A percentile compares a stretch with the other conserved stretches of the same genome.
Evolutionary conservation across 2,888 invertebrate genomes (phyloP).

Genomic region (Cryptocheilus praepositus): DNA sequence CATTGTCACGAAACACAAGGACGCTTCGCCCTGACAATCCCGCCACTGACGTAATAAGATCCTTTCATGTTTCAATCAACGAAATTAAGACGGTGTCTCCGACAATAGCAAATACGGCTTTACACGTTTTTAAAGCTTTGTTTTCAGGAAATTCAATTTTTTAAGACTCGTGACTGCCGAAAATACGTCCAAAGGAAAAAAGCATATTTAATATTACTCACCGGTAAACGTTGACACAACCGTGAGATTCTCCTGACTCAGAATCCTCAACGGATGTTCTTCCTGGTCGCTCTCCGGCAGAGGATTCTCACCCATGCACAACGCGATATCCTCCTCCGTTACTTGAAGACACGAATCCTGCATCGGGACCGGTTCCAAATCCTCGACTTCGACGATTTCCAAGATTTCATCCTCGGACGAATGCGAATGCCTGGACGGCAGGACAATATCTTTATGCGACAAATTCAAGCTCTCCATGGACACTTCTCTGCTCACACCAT

Average conservation of each 20-base stretch:
- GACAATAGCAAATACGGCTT: too few species aligned
- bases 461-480: conserved; percentile 89
- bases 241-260: conserved; percentile 94
- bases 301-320: conserved; percentile 87
- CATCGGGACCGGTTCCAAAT: conserved; percentile 89
- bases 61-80: background rate
- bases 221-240: conserved; percentile 93
- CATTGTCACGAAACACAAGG: too few species aligned
- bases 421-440: conserved; percentile 78
- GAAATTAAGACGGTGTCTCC: too few species aligned
- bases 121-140: too few species aligned
- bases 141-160: background rate
- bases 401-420: conserved; percentile 84
- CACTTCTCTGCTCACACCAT: conserved; percentile 82
- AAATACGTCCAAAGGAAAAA: background rate
- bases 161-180: background rate
- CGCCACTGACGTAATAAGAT: too few species aligned
- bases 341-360: conserved; percentile 92
- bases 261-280: conserved; percentile 90
- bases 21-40: too few species aligned
- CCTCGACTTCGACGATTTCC: conserved; percentile 88
- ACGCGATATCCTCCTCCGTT: conserved; percentile 94
- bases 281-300: conserved; percentile 85
- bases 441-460: conserved; percentile 83
- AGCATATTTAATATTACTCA: conserved; percentile 63